Evolutionary conservation across 2,888 invertebrate genomes (phyloP), one percentile per base, ranked within the genome.

Genomic region (Dicycla oo): DNA sequence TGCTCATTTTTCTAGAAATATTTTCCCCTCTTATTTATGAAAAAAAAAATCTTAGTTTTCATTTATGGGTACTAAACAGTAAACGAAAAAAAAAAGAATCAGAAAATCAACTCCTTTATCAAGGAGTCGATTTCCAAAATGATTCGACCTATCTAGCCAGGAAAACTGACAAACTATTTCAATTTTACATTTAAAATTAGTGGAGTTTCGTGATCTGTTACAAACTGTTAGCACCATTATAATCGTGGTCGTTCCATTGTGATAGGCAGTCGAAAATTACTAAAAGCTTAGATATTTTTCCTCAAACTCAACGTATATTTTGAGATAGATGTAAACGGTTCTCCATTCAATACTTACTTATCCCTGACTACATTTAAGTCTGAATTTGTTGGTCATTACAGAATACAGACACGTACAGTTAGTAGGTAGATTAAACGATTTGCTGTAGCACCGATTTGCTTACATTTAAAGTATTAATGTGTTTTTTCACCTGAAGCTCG

Each of bases 401-500:
- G 78, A 71, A 73, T 69, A n/a, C n/a, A n/a, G n/a, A n/a, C n/a
- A n/a, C n/a, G n/a, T 58, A 71, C 75, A 73, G 80, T 80, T 66
- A 71, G 40, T n/a, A 65, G 73, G 40, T n/a, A 65, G 73, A 69
- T 72, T 58, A 69, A 70, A 49, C 63, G 70, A 80, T 83, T 82
- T 69, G 54, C 47, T 47, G 30, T 69, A 83, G 62, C 83, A 75
- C 70, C 73, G 83, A 76, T 76, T 80, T 66, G 23, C 73, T 64
- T 51, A 38, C 49, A 54, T 72, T 56, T n/a, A 30, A 18, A 57
- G 18, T 47, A 43, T 26, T 53, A 63, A 63, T 78, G 78, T 51
- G 56, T 62, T 71, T 78, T 76, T 57, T 56, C 45, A 68, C 20
- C 5, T 61, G 23, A 30, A 40, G 23, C 30, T 38, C 10, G 26